Conservation (phyloP, 2,113 vertebrate genomes). For the Poeciliopsis occidentalis region DNA sequence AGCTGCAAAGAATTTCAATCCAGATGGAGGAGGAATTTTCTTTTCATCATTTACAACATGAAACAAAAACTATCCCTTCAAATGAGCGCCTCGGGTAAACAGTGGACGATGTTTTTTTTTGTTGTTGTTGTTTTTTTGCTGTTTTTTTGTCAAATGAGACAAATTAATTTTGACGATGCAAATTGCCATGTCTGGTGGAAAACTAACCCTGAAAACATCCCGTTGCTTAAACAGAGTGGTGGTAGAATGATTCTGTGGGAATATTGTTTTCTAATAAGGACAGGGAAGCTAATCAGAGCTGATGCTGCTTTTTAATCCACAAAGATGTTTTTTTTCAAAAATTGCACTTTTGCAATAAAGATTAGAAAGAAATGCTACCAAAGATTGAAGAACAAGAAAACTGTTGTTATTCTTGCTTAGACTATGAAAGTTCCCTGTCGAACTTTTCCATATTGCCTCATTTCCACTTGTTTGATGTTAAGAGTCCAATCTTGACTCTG, state of each 20-base stretch:
- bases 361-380: not conserved
- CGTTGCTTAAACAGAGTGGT: too few relatives aligned
- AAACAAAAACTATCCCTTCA: not conserved
- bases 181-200: too few relatives aligned
- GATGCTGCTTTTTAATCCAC: not conserved
- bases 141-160: too few relatives aligned
- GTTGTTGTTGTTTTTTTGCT: too few relatives aligned
- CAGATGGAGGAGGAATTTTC: too few relatives aligned
- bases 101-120: too few relatives aligned
- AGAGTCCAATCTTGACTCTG: constrained; percentile 49
- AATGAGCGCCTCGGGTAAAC: not conserved
- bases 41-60: not conserved
- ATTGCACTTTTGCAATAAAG: not conserved
- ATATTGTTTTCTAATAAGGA: too few relatives aligned
- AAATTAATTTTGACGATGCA: too few relatives aligned
- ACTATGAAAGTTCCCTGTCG: not conserved
- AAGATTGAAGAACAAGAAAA: not conserved
- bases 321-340: not conserved
- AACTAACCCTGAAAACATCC: too few relatives aligned
- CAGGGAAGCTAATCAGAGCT: too few relatives aligned
- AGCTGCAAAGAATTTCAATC: not conserved
- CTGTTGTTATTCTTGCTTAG: not conserved
- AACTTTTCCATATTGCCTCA: constrained; percentile 4
- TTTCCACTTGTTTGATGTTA: constrained; percentile 38
- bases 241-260: too few relatives aligned